Conservation (phyloP, 2,888 invertebrate genomes). For the Yponomeuta sedellus region DNA sequence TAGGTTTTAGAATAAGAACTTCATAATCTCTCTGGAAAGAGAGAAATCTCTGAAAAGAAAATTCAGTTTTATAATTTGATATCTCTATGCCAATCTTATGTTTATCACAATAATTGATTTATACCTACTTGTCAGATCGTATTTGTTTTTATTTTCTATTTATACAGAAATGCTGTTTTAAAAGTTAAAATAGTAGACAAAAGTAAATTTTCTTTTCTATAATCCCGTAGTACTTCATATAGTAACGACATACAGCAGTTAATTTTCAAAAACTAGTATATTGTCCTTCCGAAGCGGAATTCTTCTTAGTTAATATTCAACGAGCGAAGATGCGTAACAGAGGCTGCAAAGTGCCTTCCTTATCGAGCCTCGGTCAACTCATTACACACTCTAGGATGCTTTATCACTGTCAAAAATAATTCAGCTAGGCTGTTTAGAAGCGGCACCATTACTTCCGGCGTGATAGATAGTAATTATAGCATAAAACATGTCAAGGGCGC, state of each 20-base stretch:
- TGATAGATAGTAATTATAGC: not conserved
- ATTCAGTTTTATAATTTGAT: too few species aligned
- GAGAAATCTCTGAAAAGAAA: too few species aligned
- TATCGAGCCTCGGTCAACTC: not conserved
- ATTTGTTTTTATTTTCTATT: too few species aligned
- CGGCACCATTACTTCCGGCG: slow-evolving; percentile 1
- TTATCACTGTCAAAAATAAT: slow-evolving; percentile 9
- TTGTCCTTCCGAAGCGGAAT: not conserved
- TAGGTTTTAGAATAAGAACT: too few species aligned
- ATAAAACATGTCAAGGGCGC: not conserved
- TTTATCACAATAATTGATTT: too few species aligned
- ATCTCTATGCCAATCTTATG: too few species aligned
- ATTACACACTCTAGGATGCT: not conserved
- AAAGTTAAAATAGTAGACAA: too few species aligned
- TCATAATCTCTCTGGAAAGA: too few species aligned
- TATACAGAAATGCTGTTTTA: too few species aligned
- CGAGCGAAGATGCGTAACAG: not conserved
- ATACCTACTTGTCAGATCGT: too few species aligned
- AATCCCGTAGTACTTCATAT: not conserved
- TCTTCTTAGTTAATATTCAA: slow-evolving; percentile 9
- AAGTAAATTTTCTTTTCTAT: not conserved
- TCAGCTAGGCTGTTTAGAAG: not conserved
- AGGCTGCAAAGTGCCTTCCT: not conserved
- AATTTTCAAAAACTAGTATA: not conserved
- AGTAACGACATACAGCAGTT: not conserved